Conservation (phyloP, 2,888 invertebrate genomes). For the Ophioninae sp. region DNA sequence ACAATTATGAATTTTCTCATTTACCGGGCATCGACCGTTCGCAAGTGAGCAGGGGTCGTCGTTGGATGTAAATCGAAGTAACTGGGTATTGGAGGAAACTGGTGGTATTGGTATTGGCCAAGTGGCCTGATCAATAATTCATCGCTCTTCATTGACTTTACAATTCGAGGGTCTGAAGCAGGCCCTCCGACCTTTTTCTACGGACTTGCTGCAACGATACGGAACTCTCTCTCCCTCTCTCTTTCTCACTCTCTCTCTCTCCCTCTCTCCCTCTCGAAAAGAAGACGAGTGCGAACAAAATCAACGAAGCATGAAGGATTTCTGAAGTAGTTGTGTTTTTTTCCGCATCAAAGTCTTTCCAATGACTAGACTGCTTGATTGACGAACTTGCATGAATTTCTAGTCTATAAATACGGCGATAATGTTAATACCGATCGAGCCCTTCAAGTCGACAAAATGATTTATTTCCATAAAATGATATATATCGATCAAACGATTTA, state of each 20-base stretch:
- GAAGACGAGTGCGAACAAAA: conserved; percentile 11
- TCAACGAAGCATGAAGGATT: conserved; percentile 9
- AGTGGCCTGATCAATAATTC: conserved; percentile 26
- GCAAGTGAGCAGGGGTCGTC: background rate
- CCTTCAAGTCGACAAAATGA: background rate
- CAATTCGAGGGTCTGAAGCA: conserved; percentile 5
- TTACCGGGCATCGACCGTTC: conserved; percentile 1
- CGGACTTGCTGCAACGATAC: background rate
- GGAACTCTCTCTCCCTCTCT: background rate
- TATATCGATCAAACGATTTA: no score
- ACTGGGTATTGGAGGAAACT: background rate
- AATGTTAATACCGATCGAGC: conserved; percentile 22
- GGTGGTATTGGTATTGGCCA: background rate
- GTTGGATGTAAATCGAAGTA: conserved; percentile 6
- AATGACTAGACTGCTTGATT: background rate
- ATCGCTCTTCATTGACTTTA: conserved; percentile 24
- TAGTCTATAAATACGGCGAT: background rate
- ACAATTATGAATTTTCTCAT: background rate
- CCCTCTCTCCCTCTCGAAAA: background rate
- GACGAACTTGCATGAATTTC: background rate
- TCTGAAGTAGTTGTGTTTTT: background rate
- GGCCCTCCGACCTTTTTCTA: conserved; percentile 1
- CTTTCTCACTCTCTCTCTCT: background rate
- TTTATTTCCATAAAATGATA: no score
- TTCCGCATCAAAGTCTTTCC: background rate